A percentile compares a stretch with the other conserved stretches of the same genome.
Conservation (phyloP, 2,797 vertebrate species). For the Apodemus agrarius region DNA sequence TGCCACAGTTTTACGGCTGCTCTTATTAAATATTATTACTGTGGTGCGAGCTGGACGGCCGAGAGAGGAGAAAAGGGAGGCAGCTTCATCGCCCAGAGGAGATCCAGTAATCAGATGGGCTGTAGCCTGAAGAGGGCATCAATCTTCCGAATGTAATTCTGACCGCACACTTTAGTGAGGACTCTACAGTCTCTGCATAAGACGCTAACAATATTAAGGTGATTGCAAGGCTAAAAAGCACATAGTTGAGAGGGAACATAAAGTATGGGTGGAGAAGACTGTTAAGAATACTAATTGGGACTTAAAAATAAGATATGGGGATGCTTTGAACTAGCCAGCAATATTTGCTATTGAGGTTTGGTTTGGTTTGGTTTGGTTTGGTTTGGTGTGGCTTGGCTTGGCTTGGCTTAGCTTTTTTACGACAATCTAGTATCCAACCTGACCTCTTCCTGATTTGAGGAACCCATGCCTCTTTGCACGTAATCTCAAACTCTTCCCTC, state of each 20-base stretch:
- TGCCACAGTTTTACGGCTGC: constrained; percentile 76
- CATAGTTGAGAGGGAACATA: constrained; percentile 54
- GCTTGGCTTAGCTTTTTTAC: not conserved
- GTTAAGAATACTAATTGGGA: constrained; percentile 41
- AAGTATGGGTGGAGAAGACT: not conserved
- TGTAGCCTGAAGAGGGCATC: constrained; percentile 65
- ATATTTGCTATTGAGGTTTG: not conserved
- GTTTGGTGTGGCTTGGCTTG: not conserved
- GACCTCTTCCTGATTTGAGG: not conserved
- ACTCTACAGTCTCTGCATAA: constrained; percentile 48
- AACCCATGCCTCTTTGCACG: not conserved
- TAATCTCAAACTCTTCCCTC: not conserved
- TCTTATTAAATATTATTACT: constrained; percentile 81
- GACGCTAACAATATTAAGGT: constrained; percentile 45
- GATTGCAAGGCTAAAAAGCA: constrained; percentile 36
- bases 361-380: not conserved
- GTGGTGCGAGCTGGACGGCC: constrained; percentile 69
- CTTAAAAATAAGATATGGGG: not conserved
- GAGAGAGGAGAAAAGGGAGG: constrained; percentile 73
- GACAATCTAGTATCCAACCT: not conserved
- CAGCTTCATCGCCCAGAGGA: constrained; percentile 79
- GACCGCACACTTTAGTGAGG: constrained; percentile 16
- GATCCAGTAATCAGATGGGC: constrained; percentile 78
- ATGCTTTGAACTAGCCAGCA: not conserved
- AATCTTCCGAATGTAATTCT: constrained; percentile 76